Evolutionary conservation across 2,113 vertebrate species (phyloP).

Genomic region (Himantopus leucocephalus): DNA sequence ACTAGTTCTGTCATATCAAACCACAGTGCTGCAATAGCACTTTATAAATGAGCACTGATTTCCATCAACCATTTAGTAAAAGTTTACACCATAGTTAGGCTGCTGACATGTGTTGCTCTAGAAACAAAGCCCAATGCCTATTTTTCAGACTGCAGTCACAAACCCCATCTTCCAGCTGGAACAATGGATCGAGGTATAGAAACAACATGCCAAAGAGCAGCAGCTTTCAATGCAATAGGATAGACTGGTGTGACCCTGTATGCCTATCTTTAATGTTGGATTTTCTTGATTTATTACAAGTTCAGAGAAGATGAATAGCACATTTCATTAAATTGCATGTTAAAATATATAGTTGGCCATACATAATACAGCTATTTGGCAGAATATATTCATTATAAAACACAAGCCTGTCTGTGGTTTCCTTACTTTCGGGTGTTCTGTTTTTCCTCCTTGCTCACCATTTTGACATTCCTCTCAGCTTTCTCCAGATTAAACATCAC

Average conservation of each 20-base stretch:
- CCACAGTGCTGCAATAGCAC: background rate
- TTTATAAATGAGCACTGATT: slow-evolving; percentile 3
- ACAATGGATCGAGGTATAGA: background rate
- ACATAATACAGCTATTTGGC: background rate
- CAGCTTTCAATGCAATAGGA: background rate
- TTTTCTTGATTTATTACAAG: slow-evolving; percentile 4
- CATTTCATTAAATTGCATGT: background rate
- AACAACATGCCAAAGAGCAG: background rate
- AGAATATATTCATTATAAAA: slow-evolving; percentile 24
- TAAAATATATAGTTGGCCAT: background rate
- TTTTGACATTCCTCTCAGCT: background rate
- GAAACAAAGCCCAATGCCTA: background rate
- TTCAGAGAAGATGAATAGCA: background rate
- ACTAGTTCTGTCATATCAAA: slow-evolving; percentile 14
- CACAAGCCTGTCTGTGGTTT: background rate
- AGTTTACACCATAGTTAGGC: background rate
- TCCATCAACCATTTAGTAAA: background rate
- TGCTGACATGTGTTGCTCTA: background rate
- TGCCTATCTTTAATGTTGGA: background rate
- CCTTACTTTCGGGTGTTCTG: background rate
- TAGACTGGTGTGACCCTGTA: background rate
- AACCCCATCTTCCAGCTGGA: background rate
- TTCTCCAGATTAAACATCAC: background rate
- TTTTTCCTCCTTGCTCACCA: background rate
- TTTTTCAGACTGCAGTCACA: background rate